These are phyloP conservation scores for Larimichthys crocea DNA, from an alignment of 2,113 vertebrate species.

Conservation along the genomic window DNA sequence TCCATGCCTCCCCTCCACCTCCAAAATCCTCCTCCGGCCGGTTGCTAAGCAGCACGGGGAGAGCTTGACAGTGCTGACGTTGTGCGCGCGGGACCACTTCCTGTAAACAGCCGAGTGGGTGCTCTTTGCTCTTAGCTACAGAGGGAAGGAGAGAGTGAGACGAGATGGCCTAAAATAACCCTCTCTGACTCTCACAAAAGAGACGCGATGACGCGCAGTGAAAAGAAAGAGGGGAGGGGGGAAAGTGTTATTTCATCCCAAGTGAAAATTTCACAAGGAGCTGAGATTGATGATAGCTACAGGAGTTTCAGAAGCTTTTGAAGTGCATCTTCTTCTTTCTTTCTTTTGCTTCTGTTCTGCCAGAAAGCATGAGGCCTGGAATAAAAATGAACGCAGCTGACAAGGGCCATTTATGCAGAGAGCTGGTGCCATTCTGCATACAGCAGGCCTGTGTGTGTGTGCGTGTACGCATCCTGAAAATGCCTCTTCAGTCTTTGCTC, in stretches of 20 bases:
- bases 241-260: conserved; percentile 43
- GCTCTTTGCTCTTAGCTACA: conserved; percentile 64
- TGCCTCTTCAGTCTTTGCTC: conserved; percentile 27
- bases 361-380: conserved; percentile 29
- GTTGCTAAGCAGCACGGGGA: conserved; percentile 79
- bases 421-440: conserved; percentile 39
- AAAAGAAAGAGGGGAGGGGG: conserved; percentile 5
- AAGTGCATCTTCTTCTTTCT: conserved; percentile 9
- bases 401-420: conserved; percentile 32
- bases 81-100: conserved; percentile 64
- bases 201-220: conserved; percentile 53
- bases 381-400: conserved; percentile 44
- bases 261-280: conserved; percentile 47
- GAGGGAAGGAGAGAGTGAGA: conserved; percentile 52
- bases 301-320: conserved; percentile 50
- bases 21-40: conserved; percentile 42
- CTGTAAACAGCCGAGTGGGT: conserved; percentile 75
- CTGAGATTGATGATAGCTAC: conserved; percentile 25
- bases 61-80: conserved; percentile 70
- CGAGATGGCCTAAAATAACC: conserved; percentile 78
- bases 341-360: conserved; percentile 4
- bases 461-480: not conserved
- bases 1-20: conserved; percentile 15
- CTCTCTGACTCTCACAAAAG: conserved; percentile 60
- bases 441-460: not conserved